These are phyloP conservation scores for Lathamus discolor DNA, from an alignment of 2,113 vertebrate genomes.

Conservation along the genomic window DNA sequence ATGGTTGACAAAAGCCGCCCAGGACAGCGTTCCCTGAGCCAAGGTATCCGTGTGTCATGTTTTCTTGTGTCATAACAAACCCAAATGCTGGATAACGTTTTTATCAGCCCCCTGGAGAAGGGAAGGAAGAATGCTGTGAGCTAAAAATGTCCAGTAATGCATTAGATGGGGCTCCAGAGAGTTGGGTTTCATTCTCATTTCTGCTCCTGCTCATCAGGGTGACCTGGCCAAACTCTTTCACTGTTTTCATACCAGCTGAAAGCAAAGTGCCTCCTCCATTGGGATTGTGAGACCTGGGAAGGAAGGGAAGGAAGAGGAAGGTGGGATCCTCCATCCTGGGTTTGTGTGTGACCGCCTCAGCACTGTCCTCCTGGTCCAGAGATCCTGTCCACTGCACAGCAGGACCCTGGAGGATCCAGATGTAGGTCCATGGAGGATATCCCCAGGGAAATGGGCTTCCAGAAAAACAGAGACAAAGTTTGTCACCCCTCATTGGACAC, in stretches of 20 bases:
- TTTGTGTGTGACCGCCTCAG: neutral
- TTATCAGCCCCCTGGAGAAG: neutral
- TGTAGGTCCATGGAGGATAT: neutral
- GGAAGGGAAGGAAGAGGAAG: neutral
- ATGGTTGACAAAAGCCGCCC: neutral
- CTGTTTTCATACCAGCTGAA: neutral
- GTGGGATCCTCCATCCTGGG: neutral
- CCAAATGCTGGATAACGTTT: neutral
- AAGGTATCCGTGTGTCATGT: neutral
- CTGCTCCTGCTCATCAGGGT: neutral
- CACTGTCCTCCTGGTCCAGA: neutral
- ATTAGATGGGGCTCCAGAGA: neutral
- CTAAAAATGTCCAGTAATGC: neutral
- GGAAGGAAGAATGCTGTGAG: neutral
- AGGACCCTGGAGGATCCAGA: neutral
- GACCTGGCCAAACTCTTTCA: neutral
- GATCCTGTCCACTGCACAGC: neutral
- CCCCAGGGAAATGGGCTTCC: neutral
- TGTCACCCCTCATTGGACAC: neutral
- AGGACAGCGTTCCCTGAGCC: neutral
- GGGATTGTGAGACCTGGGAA: rapidly evolving
- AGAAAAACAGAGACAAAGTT: neutral
- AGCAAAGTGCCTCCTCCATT: neutral
- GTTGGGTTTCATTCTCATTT: neutral
- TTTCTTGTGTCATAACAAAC: neutral